Conservation (phyloP, 2,888 invertebrate species). For the Pammene aurita region DNA sequence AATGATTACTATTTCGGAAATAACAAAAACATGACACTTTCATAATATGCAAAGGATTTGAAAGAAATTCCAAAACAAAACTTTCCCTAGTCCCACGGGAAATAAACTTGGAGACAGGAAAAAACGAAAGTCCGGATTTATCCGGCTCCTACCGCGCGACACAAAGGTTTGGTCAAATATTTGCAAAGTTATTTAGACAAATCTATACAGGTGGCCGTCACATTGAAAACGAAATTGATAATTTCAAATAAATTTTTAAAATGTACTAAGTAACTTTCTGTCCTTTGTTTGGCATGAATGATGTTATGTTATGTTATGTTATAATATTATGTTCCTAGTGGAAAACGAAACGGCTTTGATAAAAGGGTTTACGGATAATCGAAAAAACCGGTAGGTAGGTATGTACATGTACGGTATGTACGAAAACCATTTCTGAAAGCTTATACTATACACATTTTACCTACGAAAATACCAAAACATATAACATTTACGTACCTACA, state of each 20-base stretch:
- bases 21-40: conserved; percentile 9
- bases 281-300: too few relatives aligned
- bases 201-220: conserved; percentile 19
- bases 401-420: too few relatives aligned
- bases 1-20: background rate
- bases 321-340: too few relatives aligned
- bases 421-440: too few relatives aligned
- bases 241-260: background rate
- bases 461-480: too few relatives aligned
- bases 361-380: too few relatives aligned
- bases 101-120: conserved; percentile 51
- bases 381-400: too few relatives aligned
- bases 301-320: too few relatives aligned
- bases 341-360: too few relatives aligned
- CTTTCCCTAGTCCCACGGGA: conserved; percentile 61
- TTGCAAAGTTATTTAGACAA: conserved; percentile 39
- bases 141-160: conserved; percentile 63
- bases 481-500: too few relatives aligned
- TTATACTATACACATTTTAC: too few relatives aligned
- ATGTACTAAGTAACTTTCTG: too few relatives aligned
- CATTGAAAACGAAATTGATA: conserved; percentile 12
- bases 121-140: conserved; percentile 50
- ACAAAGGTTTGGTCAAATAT: conserved; percentile 49
- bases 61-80: conserved; percentile 40
- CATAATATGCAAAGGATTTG: conserved; percentile 20